Evolutionary conservation across 2,888 invertebrate species (phyloP).

Genomic region (Leptura quadrifasciata): DNA sequence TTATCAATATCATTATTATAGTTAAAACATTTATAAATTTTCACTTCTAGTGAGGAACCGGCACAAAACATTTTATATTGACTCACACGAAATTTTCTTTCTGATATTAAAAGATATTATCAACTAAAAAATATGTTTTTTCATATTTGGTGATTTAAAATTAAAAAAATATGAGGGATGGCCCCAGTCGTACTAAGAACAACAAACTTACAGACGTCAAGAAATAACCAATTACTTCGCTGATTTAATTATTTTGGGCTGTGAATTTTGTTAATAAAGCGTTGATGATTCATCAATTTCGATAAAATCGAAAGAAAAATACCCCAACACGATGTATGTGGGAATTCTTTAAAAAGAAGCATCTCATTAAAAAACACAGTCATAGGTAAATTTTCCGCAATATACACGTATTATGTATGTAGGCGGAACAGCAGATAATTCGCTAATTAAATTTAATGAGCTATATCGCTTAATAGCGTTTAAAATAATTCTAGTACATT

Average conservation of each 20-base stretch:
- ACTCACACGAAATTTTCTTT: too few relatives aligned
- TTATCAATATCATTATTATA: too few relatives aligned
- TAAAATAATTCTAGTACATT: constrained; percentile 47
- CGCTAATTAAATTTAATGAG: constrained; percentile 45
- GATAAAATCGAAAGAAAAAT: not conserved
- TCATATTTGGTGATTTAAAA: too few relatives aligned
- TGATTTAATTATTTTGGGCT: not conserved
- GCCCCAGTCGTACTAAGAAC: too few relatives aligned
- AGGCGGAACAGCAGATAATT: constrained; percentile 32
- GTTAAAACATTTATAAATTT: too few relatives aligned
- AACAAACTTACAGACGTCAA: too few relatives aligned
- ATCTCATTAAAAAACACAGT: not conserved
- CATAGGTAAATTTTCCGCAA: not conserved
- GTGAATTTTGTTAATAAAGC: not conserved
- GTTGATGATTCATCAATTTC: not conserved
- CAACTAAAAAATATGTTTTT: too few relatives aligned
- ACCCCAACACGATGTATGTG: too few relatives aligned
- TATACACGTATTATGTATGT: not conserved
- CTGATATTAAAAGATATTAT: too few relatives aligned
- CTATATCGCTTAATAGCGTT: constrained; percentile 45
- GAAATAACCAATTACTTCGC: not conserved
- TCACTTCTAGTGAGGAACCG: too few relatives aligned
- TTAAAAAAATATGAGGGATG: too few relatives aligned
- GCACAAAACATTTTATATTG: too few relatives aligned
- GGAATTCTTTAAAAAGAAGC: not conserved